Percentiles rank a stretch among this genome's conserved stretches.
Evolutionary conservation across 2,888 invertebrate species (phyloP).

Genomic region (Patella depressa): DNA sequence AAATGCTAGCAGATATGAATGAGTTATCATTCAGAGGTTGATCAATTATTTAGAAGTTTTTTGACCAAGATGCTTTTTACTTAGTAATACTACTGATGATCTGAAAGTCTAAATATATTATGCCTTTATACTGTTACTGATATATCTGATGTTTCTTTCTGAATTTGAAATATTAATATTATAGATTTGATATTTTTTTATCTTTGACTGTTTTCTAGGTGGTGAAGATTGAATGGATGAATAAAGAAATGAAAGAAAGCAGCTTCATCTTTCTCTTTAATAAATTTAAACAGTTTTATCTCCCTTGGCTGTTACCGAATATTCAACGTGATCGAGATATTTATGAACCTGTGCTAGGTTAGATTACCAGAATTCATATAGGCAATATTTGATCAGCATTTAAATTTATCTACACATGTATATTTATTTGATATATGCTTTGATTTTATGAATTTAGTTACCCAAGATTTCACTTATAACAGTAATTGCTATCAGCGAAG

Average conservation of each 20-base stretch:
- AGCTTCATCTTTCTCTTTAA: conserved; percentile 93
- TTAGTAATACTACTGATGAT: too few relatives aligned
- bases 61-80: too few relatives aligned
- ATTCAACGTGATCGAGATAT: conserved; percentile 73
- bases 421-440: too few relatives aligned
- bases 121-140: neutral
- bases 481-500: too few relatives aligned
- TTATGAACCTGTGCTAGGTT: conserved; percentile 65
- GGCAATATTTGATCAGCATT: neutral
- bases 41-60: too few relatives aligned
- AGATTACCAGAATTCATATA: conserved; percentile 15
- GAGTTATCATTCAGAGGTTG: too few relatives aligned
- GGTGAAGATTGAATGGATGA: conserved; percentile 91
- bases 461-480: too few relatives aligned
- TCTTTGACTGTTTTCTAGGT: conserved; percentile 72
- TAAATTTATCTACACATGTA: too few relatives aligned
- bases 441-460: too few relatives aligned
- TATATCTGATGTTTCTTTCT: neutral
- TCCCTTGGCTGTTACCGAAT: conserved; percentile 90
- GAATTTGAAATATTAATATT: too few relatives aligned
- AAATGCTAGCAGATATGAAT: too few relatives aligned
- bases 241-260: conserved; percentile 83
- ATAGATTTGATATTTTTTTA: neutral
- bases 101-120: too few relatives aligned
- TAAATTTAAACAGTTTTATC: conserved; percentile 90